A percentile compares a stretch with the other conserved stretches of the same genome.
phyloP scores from a whole-genome alignment of 2,888 invertebrate genomes.

The Pasiphila rectangulata region DNA sequence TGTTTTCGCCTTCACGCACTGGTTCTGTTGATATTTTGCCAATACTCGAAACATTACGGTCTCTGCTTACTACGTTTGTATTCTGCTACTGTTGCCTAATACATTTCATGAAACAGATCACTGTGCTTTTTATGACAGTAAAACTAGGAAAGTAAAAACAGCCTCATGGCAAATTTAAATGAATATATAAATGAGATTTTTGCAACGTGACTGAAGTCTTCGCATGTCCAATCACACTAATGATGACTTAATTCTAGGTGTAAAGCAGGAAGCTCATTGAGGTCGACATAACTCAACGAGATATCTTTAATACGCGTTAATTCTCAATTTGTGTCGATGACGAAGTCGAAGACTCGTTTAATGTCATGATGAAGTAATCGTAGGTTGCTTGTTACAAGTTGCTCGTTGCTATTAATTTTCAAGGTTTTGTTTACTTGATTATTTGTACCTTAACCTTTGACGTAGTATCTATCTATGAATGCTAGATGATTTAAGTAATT shows the following conservation, averaged over 20 bases:
- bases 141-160: no score
- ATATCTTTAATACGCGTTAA: slow-evolving; percentile 30
- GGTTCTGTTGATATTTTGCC: slow-evolving; percentile 49
- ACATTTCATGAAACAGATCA: background rate
- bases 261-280: slow-evolving; percentile 33
- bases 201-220: no score
- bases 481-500: no score
- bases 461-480: slow-evolving; percentile 7
- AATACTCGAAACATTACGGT: slow-evolving; percentile 35
- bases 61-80: slow-evolving; percentile 26
- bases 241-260: no score
- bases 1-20: slow-evolving; percentile 45
- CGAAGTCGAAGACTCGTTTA: slow-evolving; percentile 3
- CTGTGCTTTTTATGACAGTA: background rate
- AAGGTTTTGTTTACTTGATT: slow-evolving; percentile 25
- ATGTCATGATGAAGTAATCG: slow-evolving; percentile 15
- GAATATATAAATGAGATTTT: no score
- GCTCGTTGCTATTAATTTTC: slow-evolving; percentile 16
- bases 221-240: no score
- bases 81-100: slow-evolving; percentile 10
- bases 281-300: slow-evolving; percentile 33
- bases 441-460: slow-evolving; percentile 12
- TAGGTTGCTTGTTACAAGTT: slow-evolving; percentile 9
- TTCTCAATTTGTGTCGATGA: slow-evolving; percentile 23
- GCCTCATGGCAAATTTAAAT: no score